A percentile compares a stretch with the other conserved stretches of the same genome.
These are phyloP conservation scores for Cyaniris semiargus DNA, from an alignment of 2,888 invertebrate genomes.

Conservation along the genomic window DNA sequence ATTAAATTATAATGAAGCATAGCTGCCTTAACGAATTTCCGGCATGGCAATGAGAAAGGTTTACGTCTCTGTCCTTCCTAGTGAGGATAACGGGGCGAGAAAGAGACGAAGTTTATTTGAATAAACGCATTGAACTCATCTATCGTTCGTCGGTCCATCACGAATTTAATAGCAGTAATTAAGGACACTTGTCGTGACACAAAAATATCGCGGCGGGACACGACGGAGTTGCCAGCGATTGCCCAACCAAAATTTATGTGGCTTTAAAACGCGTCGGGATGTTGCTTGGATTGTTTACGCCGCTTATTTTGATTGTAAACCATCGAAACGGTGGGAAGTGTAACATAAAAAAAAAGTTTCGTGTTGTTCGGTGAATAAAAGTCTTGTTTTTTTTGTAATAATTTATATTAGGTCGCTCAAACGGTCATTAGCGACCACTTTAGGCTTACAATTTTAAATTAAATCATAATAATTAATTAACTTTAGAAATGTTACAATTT, in stretches of 20 bases:
- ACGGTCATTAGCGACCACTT: too few relatives aligned
- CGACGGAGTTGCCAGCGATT: conserved; percentile 56
- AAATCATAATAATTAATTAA: too few relatives aligned
- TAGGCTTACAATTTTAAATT: too few relatives aligned
- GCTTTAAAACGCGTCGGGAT: conserved; percentile 26
- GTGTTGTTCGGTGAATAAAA: neutral
- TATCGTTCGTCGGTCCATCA: conserved; percentile 69
- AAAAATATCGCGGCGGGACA: conserved; percentile 75
- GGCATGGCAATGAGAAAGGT: conserved; percentile 50
- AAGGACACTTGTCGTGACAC: conserved; percentile 66
- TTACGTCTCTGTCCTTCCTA: conserved; percentile 52
- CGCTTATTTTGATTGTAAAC: conserved; percentile 15
- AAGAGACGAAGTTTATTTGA: conserved; percentile 48
- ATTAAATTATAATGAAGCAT: conserved; percentile 77
- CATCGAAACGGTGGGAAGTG: neutral
- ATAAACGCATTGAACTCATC: conserved; percentile 53
- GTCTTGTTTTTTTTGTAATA: neutral
- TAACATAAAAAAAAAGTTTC: neutral
- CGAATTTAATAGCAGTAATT: conserved; percentile 73
- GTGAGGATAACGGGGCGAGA: conserved; percentile 44
- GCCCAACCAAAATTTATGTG: conserved; percentile 55
- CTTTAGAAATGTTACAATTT: too few relatives aligned
- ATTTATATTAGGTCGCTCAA: too few relatives aligned
- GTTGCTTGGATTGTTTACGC: neutral
- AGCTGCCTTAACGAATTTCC: conserved; percentile 76